phyloP scores from a whole-genome alignment of 2,797 vertebrate genomes.

The Rhinichthys osculus region DNA sequence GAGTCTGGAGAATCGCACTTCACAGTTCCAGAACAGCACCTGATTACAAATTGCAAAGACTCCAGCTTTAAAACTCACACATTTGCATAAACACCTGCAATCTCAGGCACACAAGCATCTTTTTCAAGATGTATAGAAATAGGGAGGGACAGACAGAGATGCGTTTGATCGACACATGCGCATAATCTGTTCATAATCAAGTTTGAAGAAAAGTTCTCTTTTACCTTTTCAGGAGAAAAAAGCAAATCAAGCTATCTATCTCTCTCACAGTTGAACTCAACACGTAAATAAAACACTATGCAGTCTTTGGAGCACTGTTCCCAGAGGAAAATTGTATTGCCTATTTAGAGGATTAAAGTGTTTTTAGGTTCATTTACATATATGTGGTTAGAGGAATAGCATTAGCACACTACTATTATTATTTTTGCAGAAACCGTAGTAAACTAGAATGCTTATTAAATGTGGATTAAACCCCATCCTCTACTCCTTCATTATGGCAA shows the following conservation, averaged over 20 bases:
- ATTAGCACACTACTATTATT: background rate
- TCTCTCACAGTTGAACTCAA: background rate
- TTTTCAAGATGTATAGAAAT: background rate
- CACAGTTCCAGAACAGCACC: conserved; percentile 72
- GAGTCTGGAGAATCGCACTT: conserved; percentile 77
- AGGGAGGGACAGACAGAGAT: background rate
- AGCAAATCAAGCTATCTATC: background rate
- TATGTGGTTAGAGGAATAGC: background rate
- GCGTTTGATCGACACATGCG: background rate
- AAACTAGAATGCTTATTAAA: no score
- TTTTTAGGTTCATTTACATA: background rate
- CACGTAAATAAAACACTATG: no score
- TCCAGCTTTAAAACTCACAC: conserved; percentile 49
- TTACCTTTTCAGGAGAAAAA: background rate
- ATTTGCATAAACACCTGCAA: conserved; percentile 28
- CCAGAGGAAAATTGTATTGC: background rate
- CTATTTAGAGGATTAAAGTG: background rate
- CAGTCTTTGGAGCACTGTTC: background rate
- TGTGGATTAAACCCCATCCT: background rate
- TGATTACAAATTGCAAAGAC: conserved; percentile 77
- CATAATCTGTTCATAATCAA: background rate
- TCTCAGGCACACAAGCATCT: conserved; percentile 15
- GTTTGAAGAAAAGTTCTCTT: background rate
- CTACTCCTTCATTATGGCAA: background rate
- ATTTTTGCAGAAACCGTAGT: no score